Evolutionary conservation across 2,888 invertebrate genomes (phyloP).

Genomic region (Sphinx pinastri): DNA sequence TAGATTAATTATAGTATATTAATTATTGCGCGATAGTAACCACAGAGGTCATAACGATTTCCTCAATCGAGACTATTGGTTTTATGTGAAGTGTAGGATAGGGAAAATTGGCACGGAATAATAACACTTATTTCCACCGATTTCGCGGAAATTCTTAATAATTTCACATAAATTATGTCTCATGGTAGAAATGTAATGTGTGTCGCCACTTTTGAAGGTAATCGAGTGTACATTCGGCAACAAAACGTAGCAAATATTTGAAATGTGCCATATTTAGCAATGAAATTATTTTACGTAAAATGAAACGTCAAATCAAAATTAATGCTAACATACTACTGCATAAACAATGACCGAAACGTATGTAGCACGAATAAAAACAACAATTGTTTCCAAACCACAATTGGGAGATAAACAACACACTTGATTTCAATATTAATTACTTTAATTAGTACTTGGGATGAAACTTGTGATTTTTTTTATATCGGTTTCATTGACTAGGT

Average conservation of each 20-base stretch:
- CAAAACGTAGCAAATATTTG: neutral
- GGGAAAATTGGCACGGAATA: neutral
- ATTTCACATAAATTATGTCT: constrained; percentile 1
- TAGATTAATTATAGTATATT: neutral
- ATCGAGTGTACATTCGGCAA: neutral
- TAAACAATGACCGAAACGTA: too few species aligned
- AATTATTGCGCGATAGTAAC: neutral
- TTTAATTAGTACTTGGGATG: too few species aligned
- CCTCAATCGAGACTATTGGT: neutral
- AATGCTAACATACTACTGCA: too few species aligned
- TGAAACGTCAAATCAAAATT: too few species aligned
- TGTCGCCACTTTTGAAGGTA: neutral
- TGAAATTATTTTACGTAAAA: too few species aligned
- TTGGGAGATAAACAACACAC: too few species aligned
- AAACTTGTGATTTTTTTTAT: too few species aligned
- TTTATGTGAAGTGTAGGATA: neutral
- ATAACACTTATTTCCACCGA: neutral
- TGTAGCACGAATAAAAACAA: neutral
- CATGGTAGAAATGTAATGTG: neutral
- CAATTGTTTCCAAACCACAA: too few species aligned
- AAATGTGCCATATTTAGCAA: too few species aligned
- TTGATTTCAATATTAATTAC: too few species aligned
- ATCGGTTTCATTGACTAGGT: too few species aligned
- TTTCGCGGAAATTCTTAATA: constrained; percentile 6
- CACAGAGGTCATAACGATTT: neutral